Evolutionary conservation across 2,888 invertebrate species (phyloP), one percentile per base, ranked within the genome.

Genomic region (Caenorhabditis becei): DNA sequence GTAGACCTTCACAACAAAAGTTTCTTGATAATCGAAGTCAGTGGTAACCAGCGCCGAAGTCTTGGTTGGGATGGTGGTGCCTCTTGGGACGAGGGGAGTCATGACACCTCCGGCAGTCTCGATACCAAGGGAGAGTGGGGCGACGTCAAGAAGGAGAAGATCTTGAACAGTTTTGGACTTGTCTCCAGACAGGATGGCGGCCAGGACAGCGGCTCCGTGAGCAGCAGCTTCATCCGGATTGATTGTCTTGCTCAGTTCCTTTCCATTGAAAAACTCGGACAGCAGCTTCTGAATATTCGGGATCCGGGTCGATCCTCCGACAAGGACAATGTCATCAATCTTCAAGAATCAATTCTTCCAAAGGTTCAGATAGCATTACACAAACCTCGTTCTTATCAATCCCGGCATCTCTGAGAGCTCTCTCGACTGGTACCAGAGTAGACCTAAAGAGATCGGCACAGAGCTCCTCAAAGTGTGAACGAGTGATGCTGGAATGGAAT

Each of bases 161-260:
- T 87, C 86, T 26, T 86, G 86, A 41, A 87, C 85, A 10, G 35
- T 10, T 10, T 35, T 10, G 14, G 41, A 41, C 41, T 41, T 41
- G 53, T 86, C 82, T 77, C 87, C 86, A 24, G 86, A 86, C 54
- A 83, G 79, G 61, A 88, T 85, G 26, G 87, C 88, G 79, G 92
- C 93, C 92, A 99, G 99, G 37, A 99, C 96, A 18, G 99, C 98
- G 28, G 99, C 99, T 72, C 99, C 99, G 23, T 99, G 96, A 0
- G 99, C 99, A 0, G 99, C 99, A 65, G 98, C 99, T 93, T 99
- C 99, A 93, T 99, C 99, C 0, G 99, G 99, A 93, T 99, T 99
- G 0, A 99, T 97, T 5, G 97, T 95, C 89, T 96, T 86, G 69
- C 14, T 41, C 8, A 41, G 41, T 14, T 41, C 41, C 16, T 41